Conservation (phyloP, 2,888 invertebrate genomes). For the Clitarchus hookeri region DNA sequence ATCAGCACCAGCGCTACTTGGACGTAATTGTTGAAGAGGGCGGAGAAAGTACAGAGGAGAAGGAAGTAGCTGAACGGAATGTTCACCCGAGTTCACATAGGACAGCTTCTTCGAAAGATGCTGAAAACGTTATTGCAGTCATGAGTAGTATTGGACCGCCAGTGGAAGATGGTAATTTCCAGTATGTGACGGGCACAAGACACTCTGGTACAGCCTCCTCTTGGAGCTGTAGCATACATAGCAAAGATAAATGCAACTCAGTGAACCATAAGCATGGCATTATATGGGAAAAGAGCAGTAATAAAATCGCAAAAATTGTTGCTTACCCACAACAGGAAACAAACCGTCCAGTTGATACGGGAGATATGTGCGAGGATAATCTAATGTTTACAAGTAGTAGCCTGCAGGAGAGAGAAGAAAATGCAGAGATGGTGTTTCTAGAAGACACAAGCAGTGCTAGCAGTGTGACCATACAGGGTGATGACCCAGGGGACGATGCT, state of each 20-base stretch:
- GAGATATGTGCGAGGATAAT: slow-evolving; percentile 56
- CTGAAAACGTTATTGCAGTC: neutral
- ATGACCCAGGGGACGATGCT: slow-evolving; percentile 15
- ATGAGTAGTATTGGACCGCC: neutral
- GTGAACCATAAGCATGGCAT: neutral
- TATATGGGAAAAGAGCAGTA: neutral
- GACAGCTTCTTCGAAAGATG: neutral
- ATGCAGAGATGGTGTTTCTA: slow-evolving; percentile 71
- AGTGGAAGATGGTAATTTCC: neutral
- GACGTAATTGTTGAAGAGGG: slow-evolving; percentile 20
- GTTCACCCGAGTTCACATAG: too few species aligned
- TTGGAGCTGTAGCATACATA: neutral
- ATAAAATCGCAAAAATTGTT: neutral
- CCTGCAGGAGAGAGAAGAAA: slow-evolving; percentile 55
- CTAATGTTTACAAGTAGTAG: slow-evolving; percentile 58
- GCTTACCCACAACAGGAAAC: neutral
- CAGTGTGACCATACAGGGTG: slow-evolving; percentile 55
- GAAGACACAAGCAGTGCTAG: slow-evolving; percentile 68
- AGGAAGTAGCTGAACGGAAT: neutral
- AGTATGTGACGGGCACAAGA: neutral
- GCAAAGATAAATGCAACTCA: neutral
- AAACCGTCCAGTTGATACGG: neutral
- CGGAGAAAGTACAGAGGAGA: slow-evolving; percentile 5
- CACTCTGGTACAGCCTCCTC: neutral
- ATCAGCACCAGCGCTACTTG: slow-evolving; percentile 29